A percentile compares a stretch with the other conserved stretches of the same genome.
Evolutionary conservation across 2,113 vertebrate species (phyloP).

Genomic region (Ictalurus furcatus): DNA sequence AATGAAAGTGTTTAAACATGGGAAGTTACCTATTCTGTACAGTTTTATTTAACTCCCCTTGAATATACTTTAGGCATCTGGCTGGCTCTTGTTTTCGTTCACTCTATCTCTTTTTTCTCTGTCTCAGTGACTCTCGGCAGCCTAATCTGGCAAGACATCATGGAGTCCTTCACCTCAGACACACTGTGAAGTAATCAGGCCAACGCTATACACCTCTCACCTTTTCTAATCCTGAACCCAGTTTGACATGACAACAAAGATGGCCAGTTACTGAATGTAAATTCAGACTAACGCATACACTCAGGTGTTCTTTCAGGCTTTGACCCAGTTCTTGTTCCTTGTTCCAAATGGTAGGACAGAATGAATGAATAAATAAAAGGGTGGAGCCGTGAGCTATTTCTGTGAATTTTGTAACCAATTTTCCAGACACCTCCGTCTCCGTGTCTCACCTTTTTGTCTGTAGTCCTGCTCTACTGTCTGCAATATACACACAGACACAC

Average conservation of each 20-base stretch:
- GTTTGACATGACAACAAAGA: background rate
- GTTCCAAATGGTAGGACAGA: conserved; percentile 26
- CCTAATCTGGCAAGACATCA: background rate
- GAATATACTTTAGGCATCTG: background rate
- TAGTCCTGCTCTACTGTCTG: background rate
- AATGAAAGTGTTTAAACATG: background rate
- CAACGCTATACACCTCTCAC: background rate
- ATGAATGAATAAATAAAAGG: conserved; percentile 48
- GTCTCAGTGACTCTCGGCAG: background rate
- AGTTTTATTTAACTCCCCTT: background rate
- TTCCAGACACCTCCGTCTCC: background rate
- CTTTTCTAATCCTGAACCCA: background rate
- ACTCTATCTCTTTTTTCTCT: background rate
- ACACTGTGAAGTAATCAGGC: background rate
- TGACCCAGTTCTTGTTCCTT: conserved; percentile 39
- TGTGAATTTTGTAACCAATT: background rate
- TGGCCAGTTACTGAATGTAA: too few species aligned
- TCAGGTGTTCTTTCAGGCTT: background rate
- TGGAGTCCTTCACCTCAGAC: conserved; percentile 7
- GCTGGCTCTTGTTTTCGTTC: background rate
- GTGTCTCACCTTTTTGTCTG: background rate
- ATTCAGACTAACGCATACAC: background rate
- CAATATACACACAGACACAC: conserved; percentile 4
- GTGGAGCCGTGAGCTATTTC: conserved; percentile 19
- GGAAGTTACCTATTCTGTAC: background rate